Conservation (phyloP, 2,888 invertebrate genomes). For the Megalurothrips usitatus region DNA sequence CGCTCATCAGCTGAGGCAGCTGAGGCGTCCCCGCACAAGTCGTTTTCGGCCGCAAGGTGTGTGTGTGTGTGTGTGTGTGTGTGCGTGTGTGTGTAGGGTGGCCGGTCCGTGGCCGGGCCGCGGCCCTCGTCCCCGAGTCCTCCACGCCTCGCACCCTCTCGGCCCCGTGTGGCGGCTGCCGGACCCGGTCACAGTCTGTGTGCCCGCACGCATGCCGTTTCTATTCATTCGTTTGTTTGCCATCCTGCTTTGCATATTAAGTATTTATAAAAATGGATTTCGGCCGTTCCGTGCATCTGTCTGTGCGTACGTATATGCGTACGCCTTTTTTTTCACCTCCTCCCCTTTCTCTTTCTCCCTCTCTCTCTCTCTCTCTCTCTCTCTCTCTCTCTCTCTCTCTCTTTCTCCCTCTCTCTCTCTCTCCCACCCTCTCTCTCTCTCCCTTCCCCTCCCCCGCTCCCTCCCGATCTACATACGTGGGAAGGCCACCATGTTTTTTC, state of each 20-base stretch:
- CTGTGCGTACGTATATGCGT: not conserved
- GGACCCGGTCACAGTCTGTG: not conserved
- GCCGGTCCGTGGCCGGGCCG: not conserved
- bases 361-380: not conserved
- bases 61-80: not conserved
- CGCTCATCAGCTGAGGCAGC: slow-evolving; percentile 10
- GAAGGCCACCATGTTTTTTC: not conserved
- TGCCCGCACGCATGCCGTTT: not conserved
- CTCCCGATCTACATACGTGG: not conserved
- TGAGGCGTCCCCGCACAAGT: not conserved
- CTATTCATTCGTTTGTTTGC: slow-evolving; percentile 25
- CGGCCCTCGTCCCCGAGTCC: too few relatives aligned
- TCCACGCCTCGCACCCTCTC: too few relatives aligned
- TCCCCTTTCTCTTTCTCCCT: too few relatives aligned
- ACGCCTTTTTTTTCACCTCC: not conserved
- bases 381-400: not conserved
- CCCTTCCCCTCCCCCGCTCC: not conserved
- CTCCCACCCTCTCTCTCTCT: slow-evolving; percentile 1
- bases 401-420: slow-evolving; percentile 1
- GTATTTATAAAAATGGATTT: slow-evolving; percentile 27
- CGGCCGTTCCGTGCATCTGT: slow-evolving; percentile 21
- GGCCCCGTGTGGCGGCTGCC: not conserved
- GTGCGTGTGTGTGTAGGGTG: not conserved
- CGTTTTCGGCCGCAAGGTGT: not conserved
- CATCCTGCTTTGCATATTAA: slow-evolving; percentile 20